A percentile compares a stretch with the other conserved stretches of the same genome.
phyloP scores from a whole-genome alignment of 2,113 vertebrate species.

The Apus apus region DNA sequence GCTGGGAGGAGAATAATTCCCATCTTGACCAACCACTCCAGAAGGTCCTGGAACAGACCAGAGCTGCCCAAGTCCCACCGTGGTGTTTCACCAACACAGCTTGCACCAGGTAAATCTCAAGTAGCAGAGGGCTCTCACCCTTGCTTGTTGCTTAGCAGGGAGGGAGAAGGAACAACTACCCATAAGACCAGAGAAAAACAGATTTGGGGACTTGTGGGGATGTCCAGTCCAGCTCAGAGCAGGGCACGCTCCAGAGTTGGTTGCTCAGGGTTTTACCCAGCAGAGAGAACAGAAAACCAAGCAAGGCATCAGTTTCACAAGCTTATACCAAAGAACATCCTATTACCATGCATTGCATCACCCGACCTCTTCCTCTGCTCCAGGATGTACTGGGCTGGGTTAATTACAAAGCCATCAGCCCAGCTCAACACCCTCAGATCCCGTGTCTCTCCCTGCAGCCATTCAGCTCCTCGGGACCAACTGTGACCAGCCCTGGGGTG shows the following conservation, averaged over 20 bases:
- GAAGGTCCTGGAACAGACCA: not conserved
- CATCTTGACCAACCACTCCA: not conserved
- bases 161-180: not conserved
- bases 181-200: not conserved
- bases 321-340: not conserved
- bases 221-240: not conserved
- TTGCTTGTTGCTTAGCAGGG: not conserved
- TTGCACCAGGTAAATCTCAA: not conserved
- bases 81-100: not conserved
- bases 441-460: not conserved
- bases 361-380: not conserved
- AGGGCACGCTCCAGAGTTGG: not conserved
- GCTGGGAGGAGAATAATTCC: not conserved
- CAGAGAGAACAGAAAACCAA: not conserved
- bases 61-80: rapidly evolving
- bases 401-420: not conserved
- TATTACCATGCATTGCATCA: not conserved
- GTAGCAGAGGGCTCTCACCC: not conserved
- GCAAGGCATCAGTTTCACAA: not conserved
- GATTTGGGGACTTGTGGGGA: not conserved
- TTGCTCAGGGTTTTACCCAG: not conserved
- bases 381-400: not conserved
- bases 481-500: not conserved
- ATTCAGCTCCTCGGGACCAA: not conserved
- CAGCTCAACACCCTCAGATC: not conserved